These are phyloP conservation scores for Drosophila albomicans DNA, from an alignment of 1,140 invertebrate genomes.

Conservation along the genomic window DNA sequence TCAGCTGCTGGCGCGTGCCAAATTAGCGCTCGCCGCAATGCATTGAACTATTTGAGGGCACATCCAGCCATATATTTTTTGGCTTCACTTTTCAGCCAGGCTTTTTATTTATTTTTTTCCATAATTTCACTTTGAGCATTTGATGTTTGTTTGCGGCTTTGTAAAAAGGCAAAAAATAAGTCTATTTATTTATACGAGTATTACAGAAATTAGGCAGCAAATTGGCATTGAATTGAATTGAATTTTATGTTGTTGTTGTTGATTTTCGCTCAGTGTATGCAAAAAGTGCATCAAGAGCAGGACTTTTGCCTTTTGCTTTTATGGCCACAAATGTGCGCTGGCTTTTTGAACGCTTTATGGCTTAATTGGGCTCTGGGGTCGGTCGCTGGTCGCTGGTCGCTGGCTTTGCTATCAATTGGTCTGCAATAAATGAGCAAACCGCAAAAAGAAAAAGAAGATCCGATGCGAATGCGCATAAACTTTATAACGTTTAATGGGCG, in stretches of 20 bases:
- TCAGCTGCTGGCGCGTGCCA: slow-evolving; percentile 68
- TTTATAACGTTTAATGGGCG: slow-evolving; percentile 76
- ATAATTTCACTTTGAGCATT: neutral
- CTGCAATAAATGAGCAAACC: slow-evolving; percentile 47
- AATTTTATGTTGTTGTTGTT: neutral
- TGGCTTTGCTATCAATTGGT: slow-evolving; percentile 41
- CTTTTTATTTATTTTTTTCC: slow-evolving; percentile 7
- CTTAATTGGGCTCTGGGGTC: slow-evolving; percentile 68
- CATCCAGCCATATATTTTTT: slow-evolving; percentile 3
- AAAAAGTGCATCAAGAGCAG: slow-evolving; percentile 36
- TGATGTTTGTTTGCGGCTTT: slow-evolving; percentile 29
- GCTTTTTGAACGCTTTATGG: slow-evolving; percentile 82
- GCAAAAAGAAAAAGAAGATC: no score
- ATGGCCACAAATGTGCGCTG: slow-evolving; percentile 80
- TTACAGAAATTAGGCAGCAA: neutral
- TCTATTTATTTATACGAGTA: no score
- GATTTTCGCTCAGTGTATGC: slow-evolving; percentile 31
- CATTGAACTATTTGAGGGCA: slow-evolving; percentile 70
- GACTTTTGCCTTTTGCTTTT: slow-evolving; percentile 52
- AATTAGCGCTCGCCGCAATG: slow-evolving; percentile 68
- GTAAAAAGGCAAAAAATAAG: no score
- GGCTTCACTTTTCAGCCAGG: slow-evolving; percentile 2
- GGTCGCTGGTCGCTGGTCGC: slow-evolving; percentile 22
- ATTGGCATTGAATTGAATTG: slow-evolving; percentile 12
- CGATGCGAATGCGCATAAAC: slow-evolving; percentile 51